phyloP scores from a whole-genome alignment of 2,113 vertebrate genomes.

The Nothocercus nigrocapillus region DNA sequence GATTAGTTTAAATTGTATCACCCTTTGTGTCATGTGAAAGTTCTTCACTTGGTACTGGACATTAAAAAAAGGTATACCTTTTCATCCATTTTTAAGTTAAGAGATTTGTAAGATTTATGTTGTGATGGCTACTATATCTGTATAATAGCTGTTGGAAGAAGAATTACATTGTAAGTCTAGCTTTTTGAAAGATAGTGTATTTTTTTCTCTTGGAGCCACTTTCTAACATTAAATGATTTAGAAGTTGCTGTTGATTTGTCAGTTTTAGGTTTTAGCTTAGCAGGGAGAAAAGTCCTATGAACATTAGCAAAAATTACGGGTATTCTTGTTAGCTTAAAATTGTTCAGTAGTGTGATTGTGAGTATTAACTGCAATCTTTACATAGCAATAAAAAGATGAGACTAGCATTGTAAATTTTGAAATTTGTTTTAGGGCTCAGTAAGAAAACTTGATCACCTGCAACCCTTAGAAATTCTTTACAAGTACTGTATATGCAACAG shows the following conservation, averaged over 20 bases:
- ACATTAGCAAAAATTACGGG: background rate
- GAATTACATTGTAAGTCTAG: background rate
- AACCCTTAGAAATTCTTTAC: background rate
- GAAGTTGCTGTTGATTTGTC: background rate
- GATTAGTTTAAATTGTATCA: background rate
- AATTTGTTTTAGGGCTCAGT: background rate
- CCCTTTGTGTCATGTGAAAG: background rate
- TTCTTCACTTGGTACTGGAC: background rate
- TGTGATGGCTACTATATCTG: background rate
- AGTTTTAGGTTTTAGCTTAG: background rate
- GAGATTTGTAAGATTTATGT: background rate
- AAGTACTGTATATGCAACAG: background rate
- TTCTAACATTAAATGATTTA: background rate
- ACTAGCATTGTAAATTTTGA: background rate
- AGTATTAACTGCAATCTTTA: background rate
- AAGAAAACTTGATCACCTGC: background rate
- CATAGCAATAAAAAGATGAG: background rate
- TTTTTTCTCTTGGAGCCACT: background rate
- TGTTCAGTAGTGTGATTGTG: background rate
- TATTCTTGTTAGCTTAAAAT: background rate
- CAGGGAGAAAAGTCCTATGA: background rate
- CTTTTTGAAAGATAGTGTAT: background rate
- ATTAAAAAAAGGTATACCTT: background rate
- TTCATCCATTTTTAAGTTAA: background rate
- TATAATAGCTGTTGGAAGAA: background rate